phyloP scores from a whole-genome alignment of 2,797 vertebrate species.

The Falco novaeseelandiae region DNA sequence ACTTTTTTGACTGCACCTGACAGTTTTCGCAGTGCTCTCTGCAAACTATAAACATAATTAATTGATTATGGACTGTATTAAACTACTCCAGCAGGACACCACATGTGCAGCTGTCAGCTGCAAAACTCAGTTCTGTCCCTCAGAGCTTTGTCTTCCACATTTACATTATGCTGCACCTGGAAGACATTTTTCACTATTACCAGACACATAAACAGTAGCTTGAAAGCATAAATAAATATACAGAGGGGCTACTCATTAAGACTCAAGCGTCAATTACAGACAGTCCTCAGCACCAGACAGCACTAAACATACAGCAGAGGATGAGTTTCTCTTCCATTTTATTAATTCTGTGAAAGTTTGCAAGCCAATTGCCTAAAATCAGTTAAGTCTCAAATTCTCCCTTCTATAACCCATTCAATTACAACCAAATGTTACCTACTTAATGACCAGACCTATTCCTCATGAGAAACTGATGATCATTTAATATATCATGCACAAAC shows the following conservation, averaged over 20 bases:
- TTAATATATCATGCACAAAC: neutral
- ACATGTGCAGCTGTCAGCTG: conserved; percentile 57
- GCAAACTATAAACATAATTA: conserved; percentile 10
- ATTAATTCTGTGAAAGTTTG: neutral
- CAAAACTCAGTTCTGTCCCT: neutral
- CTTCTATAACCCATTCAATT: neutral
- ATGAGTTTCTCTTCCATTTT: neutral
- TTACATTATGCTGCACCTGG: conserved; percentile 49
- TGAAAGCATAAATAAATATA: conserved; percentile 41
- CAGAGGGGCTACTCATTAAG: conserved; percentile 30
- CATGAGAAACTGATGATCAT: neutral
- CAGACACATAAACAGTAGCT: neutral
- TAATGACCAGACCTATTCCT: neutral
- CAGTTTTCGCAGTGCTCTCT: neutral
- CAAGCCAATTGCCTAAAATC: neutral
- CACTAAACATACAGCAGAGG: neutral
- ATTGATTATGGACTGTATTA: conserved; percentile 46
- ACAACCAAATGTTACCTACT: neutral
- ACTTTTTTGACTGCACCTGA: neutral
- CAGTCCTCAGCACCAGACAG: neutral
- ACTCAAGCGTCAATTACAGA: neutral
- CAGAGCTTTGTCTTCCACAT: conserved; percentile 17
- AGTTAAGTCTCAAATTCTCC: neutral
- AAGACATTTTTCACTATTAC: conserved; percentile 56
- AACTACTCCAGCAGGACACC: conserved; percentile 37